Evolutionary conservation across 2,888 invertebrate species (phyloP).

Genomic region (Chaitophorus viminalis): DNA sequence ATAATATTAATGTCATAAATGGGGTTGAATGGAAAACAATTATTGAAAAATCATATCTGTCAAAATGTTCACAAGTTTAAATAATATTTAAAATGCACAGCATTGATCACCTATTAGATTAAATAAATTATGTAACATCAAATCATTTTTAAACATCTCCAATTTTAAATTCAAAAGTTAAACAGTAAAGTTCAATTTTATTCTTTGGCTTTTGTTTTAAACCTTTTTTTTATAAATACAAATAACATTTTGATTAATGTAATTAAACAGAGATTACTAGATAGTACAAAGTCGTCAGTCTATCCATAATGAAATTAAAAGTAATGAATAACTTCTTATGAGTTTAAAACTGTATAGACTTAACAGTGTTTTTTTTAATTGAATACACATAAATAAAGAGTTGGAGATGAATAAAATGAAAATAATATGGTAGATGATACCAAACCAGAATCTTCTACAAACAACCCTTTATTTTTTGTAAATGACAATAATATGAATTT

Average conservation of each 20-base stretch:
- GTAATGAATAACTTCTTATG: neutral
- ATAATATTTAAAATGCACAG: neutral
- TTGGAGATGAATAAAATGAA: neutral
- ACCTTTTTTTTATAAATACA: neutral
- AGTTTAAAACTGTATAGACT: neutral
- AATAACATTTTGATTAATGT: neutral
- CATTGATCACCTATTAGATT: neutral
- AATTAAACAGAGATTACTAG: neutral
- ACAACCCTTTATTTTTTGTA: neutral
- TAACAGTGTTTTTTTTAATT: no score
- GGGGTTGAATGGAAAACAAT: neutral
- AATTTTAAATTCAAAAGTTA: neutral
- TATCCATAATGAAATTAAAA: neutral
- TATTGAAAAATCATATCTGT: neutral
- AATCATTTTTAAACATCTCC: neutral
- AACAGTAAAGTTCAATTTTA: constrained; percentile 8
- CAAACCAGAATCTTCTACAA: neutral
- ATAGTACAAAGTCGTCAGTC: neutral
- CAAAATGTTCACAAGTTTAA: neutral
- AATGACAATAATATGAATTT: constrained; percentile 11
- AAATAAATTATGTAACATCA: neutral
- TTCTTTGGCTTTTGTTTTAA: neutral
- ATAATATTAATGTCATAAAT: neutral
- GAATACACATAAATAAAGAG: neutral
- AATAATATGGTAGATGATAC: neutral